Evolutionary conservation across 1,140 invertebrate genomes (phyloP), one percentile per base, ranked within the genome.

Genomic region (Latrodectus geometricus): DNA sequence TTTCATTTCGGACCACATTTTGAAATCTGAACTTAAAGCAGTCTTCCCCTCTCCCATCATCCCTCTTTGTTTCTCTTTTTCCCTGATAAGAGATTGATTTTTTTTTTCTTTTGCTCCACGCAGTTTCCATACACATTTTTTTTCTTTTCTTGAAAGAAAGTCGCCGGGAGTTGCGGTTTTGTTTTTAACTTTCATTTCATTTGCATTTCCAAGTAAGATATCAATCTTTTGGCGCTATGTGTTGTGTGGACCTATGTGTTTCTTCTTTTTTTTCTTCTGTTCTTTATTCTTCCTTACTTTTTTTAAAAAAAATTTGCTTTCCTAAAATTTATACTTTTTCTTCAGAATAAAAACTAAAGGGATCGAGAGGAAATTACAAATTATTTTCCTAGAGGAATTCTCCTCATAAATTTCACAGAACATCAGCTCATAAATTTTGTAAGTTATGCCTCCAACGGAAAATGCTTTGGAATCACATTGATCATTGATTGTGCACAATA

Each of bases 191-290:
- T 84, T 68, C 82, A 73, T 84, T 84, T 84, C 82, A 84, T 84
- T 84, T 76, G 82, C 82, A 84, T 84, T 84, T 84, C 82, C 72
- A 70, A 84, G 82, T 84, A 61, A 75, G 82, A 84, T 84, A 84
- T 84, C 81, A 84, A 84, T 84, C 82, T 84, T 84, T 84, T 84
- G 82, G 73, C 73, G 20, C 73, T 84, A 73, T 48, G 66, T 35
- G 82, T 20, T 8, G 52, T 48, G 52, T 50, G 35, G 21, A 50
- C 48, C 54, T 61, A 61, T 14, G 17, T 11, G 11, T 61, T 61
- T 61, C 11, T 61, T 61, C 17, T 8, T 61, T 61, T 61, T 61
- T 8, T 4, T 56, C 8, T 61, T 61, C 17, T 61, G 2, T 61
- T 56, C 54, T 56, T 14, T 61, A 17, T 61, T 35, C 5, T 35